Evolutionary conservation across 2,797 vertebrate genomes (phyloP).

Genomic region (Limnodromus scolopaceus): DNA sequence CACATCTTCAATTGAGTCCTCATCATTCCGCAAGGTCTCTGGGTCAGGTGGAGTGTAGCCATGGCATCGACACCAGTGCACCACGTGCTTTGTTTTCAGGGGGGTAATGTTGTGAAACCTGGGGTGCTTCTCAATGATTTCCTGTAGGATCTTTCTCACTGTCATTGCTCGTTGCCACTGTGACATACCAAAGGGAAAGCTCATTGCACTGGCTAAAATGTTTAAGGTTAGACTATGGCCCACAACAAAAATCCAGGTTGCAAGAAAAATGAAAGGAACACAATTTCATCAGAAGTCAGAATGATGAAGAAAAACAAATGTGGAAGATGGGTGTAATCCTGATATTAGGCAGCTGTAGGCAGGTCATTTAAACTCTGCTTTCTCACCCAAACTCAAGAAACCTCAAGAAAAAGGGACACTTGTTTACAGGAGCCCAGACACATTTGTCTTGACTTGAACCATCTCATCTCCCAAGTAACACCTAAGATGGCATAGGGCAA

Average conservation of each 20-base stretch:
- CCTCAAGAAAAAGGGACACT: neutral
- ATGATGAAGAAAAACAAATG: neutral
- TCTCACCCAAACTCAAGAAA: neutral
- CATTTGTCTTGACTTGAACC: neutral
- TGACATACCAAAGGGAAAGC: conserved; percentile 5
- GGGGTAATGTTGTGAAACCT: conserved; percentile 88
- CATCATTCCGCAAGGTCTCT: conserved; percentile 82
- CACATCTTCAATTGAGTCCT: conserved; percentile 95
- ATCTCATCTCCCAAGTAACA: neutral
- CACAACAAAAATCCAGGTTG: neutral
- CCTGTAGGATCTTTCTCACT: conserved; percentile 90
- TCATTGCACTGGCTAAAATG: neutral
- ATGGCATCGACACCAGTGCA: conserved; percentile 94
- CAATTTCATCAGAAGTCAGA: neutral
- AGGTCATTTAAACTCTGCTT: neutral
- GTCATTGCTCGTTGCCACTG: conserved; percentile 96
- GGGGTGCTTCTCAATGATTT: conserved; percentile 89
- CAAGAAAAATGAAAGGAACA: neutral
- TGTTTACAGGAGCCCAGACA: neutral
- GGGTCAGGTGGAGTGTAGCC: conserved; percentile 94
- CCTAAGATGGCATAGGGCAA: neutral
- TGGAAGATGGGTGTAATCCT: neutral
- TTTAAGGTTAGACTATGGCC: neutral
- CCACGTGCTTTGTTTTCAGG: conserved; percentile 92
- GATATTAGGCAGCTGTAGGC: neutral